phyloP scores from a whole-genome alignment of 2,888 invertebrate species.

The Nemapogon koenigi region DNA sequence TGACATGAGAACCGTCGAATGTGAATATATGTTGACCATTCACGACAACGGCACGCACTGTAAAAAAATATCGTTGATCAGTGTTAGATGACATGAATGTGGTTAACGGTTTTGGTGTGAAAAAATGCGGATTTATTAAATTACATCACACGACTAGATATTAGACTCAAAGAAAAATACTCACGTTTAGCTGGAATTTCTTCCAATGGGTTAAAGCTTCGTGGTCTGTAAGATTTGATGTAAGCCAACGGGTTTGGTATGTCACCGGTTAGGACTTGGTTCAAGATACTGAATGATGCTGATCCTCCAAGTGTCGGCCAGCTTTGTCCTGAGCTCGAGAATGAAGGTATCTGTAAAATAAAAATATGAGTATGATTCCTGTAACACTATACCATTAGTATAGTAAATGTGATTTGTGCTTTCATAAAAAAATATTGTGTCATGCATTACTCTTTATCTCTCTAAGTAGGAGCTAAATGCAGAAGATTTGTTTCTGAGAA shows the following conservation, averaged over 20 bases:
- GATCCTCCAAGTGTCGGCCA: constrained; percentile 62
- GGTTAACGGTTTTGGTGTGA: too few species aligned
- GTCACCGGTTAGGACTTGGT: constrained; percentile 66
- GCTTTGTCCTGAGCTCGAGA: constrained; percentile 23
- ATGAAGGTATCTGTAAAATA: background rate
- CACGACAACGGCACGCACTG: constrained; percentile 73
- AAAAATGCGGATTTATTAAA: too few species aligned
- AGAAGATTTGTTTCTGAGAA: too few species aligned
- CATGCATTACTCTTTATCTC: too few species aligned
- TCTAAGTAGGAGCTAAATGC: too few species aligned
- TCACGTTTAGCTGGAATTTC: constrained; percentile 70
- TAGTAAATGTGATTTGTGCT: too few species aligned
- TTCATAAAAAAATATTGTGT: too few species aligned
- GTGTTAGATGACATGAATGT: too few species aligned
- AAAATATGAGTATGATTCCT: too few species aligned
- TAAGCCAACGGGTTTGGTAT: constrained; percentile 59
- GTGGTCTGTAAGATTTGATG: constrained; percentile 62
- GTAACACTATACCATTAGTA: too few species aligned
- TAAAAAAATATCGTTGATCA: constrained; percentile 19
- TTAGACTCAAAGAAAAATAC: constrained; percentile 26
- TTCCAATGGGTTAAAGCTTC: constrained; percentile 57
- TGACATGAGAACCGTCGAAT: constrained; percentile 83
- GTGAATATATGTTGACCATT: constrained; percentile 88
- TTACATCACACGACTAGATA: too few species aligned
- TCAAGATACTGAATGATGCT: constrained; percentile 66